Evolutionary conservation across 2,888 invertebrate species (phyloP).

Genomic region (Stegophylla sp.): DNA sequence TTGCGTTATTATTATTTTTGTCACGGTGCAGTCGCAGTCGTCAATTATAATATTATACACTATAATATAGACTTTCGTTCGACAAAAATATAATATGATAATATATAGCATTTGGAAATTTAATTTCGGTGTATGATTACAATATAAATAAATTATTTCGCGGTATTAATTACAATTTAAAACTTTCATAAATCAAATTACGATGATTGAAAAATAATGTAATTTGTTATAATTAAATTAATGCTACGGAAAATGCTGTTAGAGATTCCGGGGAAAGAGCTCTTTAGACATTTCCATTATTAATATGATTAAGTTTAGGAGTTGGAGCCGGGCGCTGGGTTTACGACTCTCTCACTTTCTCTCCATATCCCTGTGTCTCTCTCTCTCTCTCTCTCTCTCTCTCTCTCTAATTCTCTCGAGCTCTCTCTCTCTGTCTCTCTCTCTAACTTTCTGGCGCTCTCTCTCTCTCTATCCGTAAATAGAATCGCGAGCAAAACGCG

Average conservation of each 20-base stretch:
- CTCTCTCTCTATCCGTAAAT: neutral
- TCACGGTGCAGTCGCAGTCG: no score
- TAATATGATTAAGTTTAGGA: slow-evolving; percentile 34
- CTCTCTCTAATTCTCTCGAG: no score
- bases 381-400: no score
- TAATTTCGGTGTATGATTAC: slow-evolving; percentile 26
- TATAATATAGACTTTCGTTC: neutral
- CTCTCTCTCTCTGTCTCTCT: slow-evolving; percentile 8
- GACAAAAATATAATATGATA: slow-evolving; percentile 2
- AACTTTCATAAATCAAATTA: slow-evolving; percentile 47
- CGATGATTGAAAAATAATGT: slow-evolving; percentile 50
- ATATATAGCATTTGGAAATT: slow-evolving; percentile 10
- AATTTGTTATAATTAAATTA: slow-evolving; percentile 46
- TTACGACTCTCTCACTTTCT: neutral
- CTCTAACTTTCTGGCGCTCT: neutral
- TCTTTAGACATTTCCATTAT: slow-evolving; percentile 31
- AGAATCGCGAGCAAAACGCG: neutral
- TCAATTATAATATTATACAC: neutral
- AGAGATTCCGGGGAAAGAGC: slow-evolving; percentile 27
- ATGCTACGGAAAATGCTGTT: slow-evolving; percentile 7
- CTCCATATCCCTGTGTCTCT: neutral
- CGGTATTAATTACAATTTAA: slow-evolving; percentile 44
- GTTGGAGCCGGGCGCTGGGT: neutral
- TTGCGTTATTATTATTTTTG: no score
- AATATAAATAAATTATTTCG: slow-evolving; percentile 49